These are phyloP conservation scores for Aptenodytes forsteri DNA, from an alignment of 2,113 vertebrate genomes.

Conservation along the genomic window DNA sequence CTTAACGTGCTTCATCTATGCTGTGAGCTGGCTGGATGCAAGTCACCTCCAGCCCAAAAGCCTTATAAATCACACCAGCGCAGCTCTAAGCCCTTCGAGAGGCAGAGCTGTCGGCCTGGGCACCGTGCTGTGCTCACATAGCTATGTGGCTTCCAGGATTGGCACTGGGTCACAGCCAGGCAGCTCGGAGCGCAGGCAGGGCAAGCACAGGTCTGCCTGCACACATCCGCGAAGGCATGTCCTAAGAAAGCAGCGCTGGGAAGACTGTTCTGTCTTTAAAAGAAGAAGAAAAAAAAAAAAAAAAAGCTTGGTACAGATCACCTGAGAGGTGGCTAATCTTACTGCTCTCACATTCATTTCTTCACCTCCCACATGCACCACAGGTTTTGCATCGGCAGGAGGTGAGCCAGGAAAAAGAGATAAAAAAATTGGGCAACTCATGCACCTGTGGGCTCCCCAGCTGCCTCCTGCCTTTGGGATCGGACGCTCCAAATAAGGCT, in stretches of 20 bases:
- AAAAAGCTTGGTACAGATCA: conserved; percentile 2
- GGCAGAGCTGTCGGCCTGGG: not conserved
- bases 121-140: accelerated
- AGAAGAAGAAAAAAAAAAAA: not conserved
- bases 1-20: not conserved
- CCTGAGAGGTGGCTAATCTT: conserved; percentile 43
- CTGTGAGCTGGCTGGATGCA: not conserved
- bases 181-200: not conserved
- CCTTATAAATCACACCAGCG: not conserved
- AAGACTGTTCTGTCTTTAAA: not conserved
- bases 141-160: not conserved
- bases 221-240: not conserved
- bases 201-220: conserved; percentile 22
- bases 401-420: conserved; percentile 4
- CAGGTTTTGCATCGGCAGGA: conserved; percentile 62
- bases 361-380: conserved; percentile 55
- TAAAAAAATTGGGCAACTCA: conserved; percentile 34
- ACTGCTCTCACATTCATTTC: conserved; percentile 52
- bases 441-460: not conserved
- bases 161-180: not conserved
- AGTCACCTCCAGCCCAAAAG: not conserved
- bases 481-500: conserved; percentile 51
- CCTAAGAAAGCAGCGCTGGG: not conserved
- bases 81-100: not conserved
- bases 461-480: not conserved